Evolutionary conservation across 2,113 vertebrate species (phyloP).

Genomic region (Ploceus nigricollis): DNA sequence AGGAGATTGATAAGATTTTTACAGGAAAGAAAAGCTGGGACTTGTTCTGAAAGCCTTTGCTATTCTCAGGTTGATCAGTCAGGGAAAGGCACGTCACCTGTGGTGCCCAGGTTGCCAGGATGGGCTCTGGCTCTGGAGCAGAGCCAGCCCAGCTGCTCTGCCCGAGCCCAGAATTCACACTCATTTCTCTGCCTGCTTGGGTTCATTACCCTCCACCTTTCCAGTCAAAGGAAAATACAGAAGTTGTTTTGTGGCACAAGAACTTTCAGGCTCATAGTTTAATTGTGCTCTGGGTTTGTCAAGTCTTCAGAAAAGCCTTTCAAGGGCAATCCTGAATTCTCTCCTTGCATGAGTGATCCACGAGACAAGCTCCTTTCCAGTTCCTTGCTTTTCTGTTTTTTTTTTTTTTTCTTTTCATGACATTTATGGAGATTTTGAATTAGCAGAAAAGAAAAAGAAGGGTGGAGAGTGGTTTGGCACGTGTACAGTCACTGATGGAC

Average conservation of each 20-base stretch:
- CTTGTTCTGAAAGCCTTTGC: background rate
- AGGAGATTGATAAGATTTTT: background rate
- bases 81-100: background rate
- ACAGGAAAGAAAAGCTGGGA: background rate
- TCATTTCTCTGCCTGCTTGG: background rate
- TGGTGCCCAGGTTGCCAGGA: fast-evolving
- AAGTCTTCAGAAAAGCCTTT: background rate
- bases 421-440: background rate
- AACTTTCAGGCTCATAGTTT: background rate
- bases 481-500: background rate
- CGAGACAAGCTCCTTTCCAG: background rate
- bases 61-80: fast-evolving
- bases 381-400: background rate
- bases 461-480: background rate
- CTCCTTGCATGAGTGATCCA: background rate
- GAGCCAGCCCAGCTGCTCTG: background rate
- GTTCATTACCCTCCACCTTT: background rate
- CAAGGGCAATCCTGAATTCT: background rate
- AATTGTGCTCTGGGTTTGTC: background rate
- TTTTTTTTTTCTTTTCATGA: background rate
- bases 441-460: background rate
- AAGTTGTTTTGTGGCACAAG: background rate
- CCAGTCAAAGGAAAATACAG: background rate
- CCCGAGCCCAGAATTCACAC: background rate
- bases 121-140: background rate